phyloP scores from a whole-genome alignment of 1,140 invertebrate species.

The Aradophagus sp. region DNA sequence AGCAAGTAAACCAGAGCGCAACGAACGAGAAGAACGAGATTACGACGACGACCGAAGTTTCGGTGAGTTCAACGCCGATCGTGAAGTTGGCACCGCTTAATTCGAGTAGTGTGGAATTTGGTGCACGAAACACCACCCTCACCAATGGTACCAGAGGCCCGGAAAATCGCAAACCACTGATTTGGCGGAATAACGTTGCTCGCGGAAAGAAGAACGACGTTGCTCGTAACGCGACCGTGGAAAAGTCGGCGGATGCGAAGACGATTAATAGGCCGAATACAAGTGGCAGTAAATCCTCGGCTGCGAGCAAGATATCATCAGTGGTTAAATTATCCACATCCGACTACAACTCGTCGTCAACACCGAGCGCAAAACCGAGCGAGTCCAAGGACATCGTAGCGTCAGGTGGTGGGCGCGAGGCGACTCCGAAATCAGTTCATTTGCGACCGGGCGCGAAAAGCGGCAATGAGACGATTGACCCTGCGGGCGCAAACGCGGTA shows the following conservation, averaged over 20 bases:
- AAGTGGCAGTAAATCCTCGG: conserved; percentile 37
- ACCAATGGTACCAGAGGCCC: background rate
- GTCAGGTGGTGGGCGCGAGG: no score
- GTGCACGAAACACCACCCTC: conserved; percentile 8
- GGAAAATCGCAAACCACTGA: conserved; percentile 46
- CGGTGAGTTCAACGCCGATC: conserved; percentile 5
- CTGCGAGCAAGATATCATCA: conserved; percentile 30
- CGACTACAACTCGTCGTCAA: conserved; percentile 27
- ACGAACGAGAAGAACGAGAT: conserved; percentile 1
- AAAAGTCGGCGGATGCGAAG: conserved; percentile 27
- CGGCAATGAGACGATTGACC: conserved; percentile 9
- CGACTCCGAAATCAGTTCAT: no score
- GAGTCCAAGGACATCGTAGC: conserved; percentile 30
- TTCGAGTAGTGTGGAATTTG: no score
- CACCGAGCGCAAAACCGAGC: conserved; percentile 26
- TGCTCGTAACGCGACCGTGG: conserved; percentile 9
- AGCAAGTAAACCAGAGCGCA: conserved; percentile 1
- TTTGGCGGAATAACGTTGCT: conserved; percentile 44
- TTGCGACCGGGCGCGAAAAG: conserved; percentile 22
- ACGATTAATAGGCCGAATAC: conserved; percentile 35
- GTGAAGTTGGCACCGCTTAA: no score
- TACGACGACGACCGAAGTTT: conserved; percentile 33
- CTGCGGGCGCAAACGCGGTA: conserved; percentile 13
- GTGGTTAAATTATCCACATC: conserved; percentile 37
- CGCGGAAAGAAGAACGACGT: conserved; percentile 37